phyloP scores from a whole-genome alignment of 2,113 vertebrate species.

The Pleuronectes platessa region DNA sequence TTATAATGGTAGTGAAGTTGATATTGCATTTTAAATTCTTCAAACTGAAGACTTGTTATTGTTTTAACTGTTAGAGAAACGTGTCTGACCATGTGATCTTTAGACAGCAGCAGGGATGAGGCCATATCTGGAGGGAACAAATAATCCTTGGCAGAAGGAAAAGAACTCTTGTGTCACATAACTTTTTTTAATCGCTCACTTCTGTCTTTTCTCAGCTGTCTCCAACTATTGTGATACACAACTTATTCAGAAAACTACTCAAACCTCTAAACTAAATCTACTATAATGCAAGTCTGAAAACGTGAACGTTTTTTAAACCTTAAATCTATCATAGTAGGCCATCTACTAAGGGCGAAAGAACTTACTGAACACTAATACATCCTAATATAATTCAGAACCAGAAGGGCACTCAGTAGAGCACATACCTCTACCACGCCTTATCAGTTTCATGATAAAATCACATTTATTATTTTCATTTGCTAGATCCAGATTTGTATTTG shows the following conservation, averaged over 20 bases:
- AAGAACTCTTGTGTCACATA: conserved; percentile 35
- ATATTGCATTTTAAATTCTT: conserved; percentile 12
- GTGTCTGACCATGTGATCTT: conserved; percentile 5
- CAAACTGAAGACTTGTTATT: conserved; percentile 15
- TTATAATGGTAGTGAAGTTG: neutral
- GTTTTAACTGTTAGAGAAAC: conserved; percentile 25
- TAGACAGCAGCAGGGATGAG: neutral
- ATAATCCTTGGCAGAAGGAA: conserved; percentile 38
- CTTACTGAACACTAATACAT: neutral
- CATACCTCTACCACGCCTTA: too few relatives aligned
- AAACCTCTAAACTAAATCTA: too few relatives aligned
- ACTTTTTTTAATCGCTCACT: neutral
- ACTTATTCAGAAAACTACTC: too few relatives aligned
- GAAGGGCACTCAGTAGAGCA: too few relatives aligned
- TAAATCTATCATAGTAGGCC: neutral
- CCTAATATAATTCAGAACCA: too few relatives aligned
- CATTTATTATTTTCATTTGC: too few relatives aligned
- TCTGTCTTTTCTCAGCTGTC: conserved; percentile 13
- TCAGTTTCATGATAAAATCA: too few relatives aligned
- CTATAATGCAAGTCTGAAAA: too few relatives aligned
- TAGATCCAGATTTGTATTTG: too few relatives aligned
- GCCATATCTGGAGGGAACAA: conserved; percentile 37
- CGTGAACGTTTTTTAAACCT: neutral
- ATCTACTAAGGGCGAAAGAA: neutral
- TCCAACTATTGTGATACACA: too few relatives aligned